A percentile compares a stretch with the other conserved stretches of the same genome.
Evolutionary conservation across 2,888 invertebrate genomes (phyloP).

Genomic region (Zygothrica quintamaculata): DNA sequence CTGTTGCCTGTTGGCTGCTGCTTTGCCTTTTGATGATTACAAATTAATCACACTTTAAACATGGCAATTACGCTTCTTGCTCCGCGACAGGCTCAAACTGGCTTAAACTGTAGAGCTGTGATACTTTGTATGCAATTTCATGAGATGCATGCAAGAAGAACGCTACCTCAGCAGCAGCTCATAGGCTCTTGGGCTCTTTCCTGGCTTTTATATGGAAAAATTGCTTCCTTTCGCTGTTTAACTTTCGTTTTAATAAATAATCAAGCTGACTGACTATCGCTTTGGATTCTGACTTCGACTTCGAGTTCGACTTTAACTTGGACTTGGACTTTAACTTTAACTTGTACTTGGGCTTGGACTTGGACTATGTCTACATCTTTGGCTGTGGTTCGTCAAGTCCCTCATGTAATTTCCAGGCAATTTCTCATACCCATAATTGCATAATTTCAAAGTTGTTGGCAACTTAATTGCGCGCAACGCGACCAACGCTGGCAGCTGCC

Average conservation of each 20-base stretch:
- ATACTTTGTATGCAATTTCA: constrained; percentile 41
- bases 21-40: constrained; percentile 77
- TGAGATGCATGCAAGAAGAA: constrained; percentile 15
- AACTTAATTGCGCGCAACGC: constrained; percentile 82
- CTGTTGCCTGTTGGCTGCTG: constrained; percentile 49
- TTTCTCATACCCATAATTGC: constrained; percentile 83
- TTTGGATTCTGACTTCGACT: constrained; percentile 33
- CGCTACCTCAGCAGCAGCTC: constrained; percentile 35
- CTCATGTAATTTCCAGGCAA: constrained; percentile 81
- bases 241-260: constrained; percentile 79
- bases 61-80: constrained; percentile 72
- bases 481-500: constrained; percentile 55
- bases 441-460: constrained; percentile 84
- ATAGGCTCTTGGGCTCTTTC: constrained; percentile 7
- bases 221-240: constrained; percentile 78
- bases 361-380: constrained; percentile 15
- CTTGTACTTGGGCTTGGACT: constrained; percentile 14
- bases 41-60: constrained; percentile 80
- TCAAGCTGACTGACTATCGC: constrained; percentile 68
- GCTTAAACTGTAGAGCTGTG: constrained; percentile 28
- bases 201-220: constrained; percentile 68
- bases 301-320: constrained; percentile 37
- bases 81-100: constrained; percentile 40
- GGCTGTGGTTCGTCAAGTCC: constrained; percentile 73
- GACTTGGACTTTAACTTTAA: constrained; percentile 52